Base-by-base conservation (phyloP, 2,797 vertebrate genomes). In the Enteromius afrohamiltoni region DNA sequence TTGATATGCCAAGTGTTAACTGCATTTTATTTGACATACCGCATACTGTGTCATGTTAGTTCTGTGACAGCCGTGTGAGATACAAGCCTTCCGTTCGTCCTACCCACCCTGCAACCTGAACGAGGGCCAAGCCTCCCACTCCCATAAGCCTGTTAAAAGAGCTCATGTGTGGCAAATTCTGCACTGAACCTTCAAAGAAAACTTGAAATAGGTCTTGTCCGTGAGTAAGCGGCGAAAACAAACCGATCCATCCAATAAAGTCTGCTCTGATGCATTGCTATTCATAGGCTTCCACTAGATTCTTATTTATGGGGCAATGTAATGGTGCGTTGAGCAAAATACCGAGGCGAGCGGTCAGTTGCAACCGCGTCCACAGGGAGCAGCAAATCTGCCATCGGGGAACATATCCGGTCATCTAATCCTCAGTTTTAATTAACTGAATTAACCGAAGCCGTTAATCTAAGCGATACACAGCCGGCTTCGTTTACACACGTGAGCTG, bases 91-190 rank as follows among this genome's bases (percentile, higher is more conserved):
- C 53, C 79, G 60, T 67, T 80, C 79, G 40, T 77, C 79, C 47
- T 79, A 78, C 60, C 84, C 49, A 80, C 85, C 84, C 42, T 81
- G 62, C 71, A 83, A 83, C 77, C 82, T 67, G 79, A 87, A 88
- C 64, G 79, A 73, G 84, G 77, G 73, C 86, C 83, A 85, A 89
- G 79, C 68, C 82, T 77, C 85, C 80, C 80, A 88, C 88, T 84
- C 77, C 70, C 73, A 83, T 87, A 88, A 89, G 85, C 88, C 87
- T 89, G 84, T 86, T 87, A 87, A 82, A 86, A 81, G 84, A 85
- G 84, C 83, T 85, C 80, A 86, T 87, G 86, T 87, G 86, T 87
- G 82, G 84, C 78, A 86, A 85, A 85, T 85, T 80, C 84, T 73
- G 62, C 16, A 45, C 83, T 55, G 70, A 85, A 85, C 84, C 87